phyloP scores from a whole-genome alignment of 1,140 invertebrate species.

The Drosophila neocordata region DNA sequence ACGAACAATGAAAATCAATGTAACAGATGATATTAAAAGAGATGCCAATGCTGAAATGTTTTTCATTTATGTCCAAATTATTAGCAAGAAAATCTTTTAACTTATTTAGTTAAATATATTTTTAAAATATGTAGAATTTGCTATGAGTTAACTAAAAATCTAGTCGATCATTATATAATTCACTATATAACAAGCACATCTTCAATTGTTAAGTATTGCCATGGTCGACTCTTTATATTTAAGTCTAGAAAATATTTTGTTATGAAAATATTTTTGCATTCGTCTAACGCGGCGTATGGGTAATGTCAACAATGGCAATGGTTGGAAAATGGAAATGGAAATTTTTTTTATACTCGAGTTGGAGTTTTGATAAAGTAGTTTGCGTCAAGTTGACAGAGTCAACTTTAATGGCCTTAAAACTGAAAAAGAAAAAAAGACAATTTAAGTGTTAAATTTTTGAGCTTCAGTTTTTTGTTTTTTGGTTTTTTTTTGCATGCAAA shows the following conservation, averaged over 20 bases:
- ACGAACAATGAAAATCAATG: too few species aligned
- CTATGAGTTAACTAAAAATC: too few species aligned
- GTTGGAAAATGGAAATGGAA: conserved; percentile 7
- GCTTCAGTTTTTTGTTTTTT: background rate
- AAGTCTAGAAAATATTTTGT: background rate
- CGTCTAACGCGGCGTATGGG: conserved; percentile 2
- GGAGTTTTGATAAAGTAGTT: conserved; percentile 6
- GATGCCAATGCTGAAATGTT: too few species aligned
- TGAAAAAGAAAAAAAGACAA: background rate
- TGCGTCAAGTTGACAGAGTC: background rate
- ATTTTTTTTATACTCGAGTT: background rate
- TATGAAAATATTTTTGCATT: conserved; percentile 7
- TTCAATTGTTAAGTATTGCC: background rate
- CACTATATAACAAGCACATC: too few species aligned
- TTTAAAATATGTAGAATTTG: too few species aligned
- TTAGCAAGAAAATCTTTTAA: too few species aligned
- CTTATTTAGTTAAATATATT: too few species aligned
- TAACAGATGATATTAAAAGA: too few species aligned
- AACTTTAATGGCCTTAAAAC: conserved; percentile 1
- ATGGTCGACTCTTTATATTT: background rate
- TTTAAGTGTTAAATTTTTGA: conserved; percentile 4
- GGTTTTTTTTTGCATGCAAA: conserved; percentile 71
- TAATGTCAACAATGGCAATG: conserved; percentile 9
- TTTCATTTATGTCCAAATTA: too few species aligned
- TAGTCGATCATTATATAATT: too few species aligned